phyloP scores from a whole-genome alignment of 2,888 invertebrate species.

The Oligia latruncula region DNA sequence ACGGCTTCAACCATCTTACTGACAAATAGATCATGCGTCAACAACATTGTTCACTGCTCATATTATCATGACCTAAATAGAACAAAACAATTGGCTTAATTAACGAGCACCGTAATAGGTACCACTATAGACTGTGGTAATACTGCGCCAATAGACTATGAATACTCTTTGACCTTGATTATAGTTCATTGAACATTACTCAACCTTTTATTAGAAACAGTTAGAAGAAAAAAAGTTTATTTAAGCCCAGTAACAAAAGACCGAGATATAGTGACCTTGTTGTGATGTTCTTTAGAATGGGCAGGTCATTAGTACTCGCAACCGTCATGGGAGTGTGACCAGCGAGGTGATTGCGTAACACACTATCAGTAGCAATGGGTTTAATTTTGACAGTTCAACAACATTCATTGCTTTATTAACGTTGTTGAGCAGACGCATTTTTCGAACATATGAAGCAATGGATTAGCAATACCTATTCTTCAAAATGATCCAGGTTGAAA shows the following conservation, averaged over 20 bases:
- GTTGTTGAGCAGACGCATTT: too few species aligned
- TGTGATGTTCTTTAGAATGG: not conserved
- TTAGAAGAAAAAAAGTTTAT: not conserved
- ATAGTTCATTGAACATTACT: slow-evolving; percentile 8
- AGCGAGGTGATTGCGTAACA: too few species aligned
- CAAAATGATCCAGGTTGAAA: too few species aligned
- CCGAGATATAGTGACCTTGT: not conserved
- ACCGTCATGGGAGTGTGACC: too few species aligned
- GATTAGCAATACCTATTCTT: too few species aligned
- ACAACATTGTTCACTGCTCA: slow-evolving; percentile 6
- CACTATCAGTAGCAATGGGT: too few species aligned
- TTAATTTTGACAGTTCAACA: too few species aligned
- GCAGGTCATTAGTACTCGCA: too few species aligned
- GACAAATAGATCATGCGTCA: not conserved
- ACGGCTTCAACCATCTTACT: too few species aligned
- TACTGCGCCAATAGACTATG: not conserved
- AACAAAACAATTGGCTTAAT: slow-evolving; percentile 38
- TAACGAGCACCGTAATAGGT: not conserved
- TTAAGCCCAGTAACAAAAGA: not conserved
- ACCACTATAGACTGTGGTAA: too few species aligned
- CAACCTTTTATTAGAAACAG: not conserved
- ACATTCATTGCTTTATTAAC: too few species aligned
- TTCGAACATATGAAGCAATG: too few species aligned
- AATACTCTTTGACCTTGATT: slow-evolving; percentile 13
- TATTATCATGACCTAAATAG: slow-evolving; percentile 22